Conservation (phyloP, 2,797 vertebrate species). For the Myioborus miniatus region DNA sequence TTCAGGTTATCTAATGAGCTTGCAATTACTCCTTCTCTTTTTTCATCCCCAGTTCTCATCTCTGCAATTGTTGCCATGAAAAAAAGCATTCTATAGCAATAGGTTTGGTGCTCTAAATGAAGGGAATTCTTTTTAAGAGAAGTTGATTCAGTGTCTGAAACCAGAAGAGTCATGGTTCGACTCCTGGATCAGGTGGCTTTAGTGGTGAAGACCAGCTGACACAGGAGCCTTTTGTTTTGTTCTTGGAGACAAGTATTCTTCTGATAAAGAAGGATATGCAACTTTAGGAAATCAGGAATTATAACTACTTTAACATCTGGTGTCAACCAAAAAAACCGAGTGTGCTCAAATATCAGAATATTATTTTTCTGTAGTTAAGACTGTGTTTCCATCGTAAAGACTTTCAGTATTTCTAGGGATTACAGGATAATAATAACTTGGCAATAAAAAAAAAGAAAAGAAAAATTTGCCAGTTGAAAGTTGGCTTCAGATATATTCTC, state of each 20-base stretch:
- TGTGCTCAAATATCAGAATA: neutral
- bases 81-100: neutral
- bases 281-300: neutral
- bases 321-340: neutral
- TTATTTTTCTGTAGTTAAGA: neutral
- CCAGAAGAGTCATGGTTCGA: constrained; percentile 9
- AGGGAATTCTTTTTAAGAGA: neutral
- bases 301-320: neutral
- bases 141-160: constrained; percentile 7
- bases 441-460: neutral
- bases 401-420: neutral
- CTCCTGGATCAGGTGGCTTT: constrained; percentile 27
- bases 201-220: constrained; percentile 51
- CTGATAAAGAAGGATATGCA: neutral
- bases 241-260: neutral
- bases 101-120: neutral
- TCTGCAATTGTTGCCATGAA: neutral
- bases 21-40: neutral
- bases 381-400: neutral
- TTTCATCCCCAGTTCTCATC: neutral
- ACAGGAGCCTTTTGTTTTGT: neutral
- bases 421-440: neutral
- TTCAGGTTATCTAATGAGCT: neutral
- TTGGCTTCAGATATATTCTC: neutral
- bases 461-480: neutral